Evolutionary conservation across 2,113 vertebrate genomes (phyloP).

Genomic region (Camelus bactrianus): DNA sequence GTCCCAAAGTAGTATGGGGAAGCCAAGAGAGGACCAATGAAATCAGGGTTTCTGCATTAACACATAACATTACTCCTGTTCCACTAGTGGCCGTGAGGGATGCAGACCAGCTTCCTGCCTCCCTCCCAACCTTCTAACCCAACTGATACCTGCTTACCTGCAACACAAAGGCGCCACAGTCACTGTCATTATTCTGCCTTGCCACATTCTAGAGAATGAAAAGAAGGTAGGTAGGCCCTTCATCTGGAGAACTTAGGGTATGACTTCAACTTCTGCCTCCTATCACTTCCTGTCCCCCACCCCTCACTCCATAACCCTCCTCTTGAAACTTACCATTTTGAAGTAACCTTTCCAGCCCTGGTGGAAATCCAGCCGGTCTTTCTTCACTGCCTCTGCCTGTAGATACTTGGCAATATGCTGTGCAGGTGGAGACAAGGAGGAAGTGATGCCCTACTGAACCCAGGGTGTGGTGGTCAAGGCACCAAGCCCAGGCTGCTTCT

Average conservation of each 20-base stretch:
- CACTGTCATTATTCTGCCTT: constrained; percentile 96
- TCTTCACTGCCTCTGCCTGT: constrained; percentile 95
- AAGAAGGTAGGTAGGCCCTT: not conserved
- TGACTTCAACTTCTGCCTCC: not conserved
- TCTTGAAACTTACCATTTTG: constrained; percentile 92
- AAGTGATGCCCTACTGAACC: not conserved
- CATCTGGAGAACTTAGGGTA: not conserved
- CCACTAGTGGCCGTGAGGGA: not conserved
- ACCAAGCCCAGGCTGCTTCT: not conserved
- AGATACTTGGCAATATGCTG: constrained; percentile 97
- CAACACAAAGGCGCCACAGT: constrained; percentile 95
- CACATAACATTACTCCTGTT: not conserved
- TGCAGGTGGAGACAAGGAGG: not conserved
- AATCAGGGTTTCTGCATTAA: not conserved
- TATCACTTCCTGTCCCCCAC: not conserved
- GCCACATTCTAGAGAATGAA: constrained; percentile 91
- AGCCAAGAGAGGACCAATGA: not conserved
- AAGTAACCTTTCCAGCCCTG: constrained; percentile 95
- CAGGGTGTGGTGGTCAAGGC: not conserved
- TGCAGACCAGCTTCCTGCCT: not conserved
- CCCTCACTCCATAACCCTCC: not conserved
- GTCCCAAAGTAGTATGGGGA: not conserved
- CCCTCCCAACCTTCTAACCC: not conserved
- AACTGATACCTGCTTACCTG: constrained; percentile 88
- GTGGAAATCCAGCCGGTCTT: constrained; percentile 92